These are phyloP conservation scores for Hemicordylus capensis DNA, from an alignment of 2,113 vertebrate species.

Conservation along the genomic window DNA sequence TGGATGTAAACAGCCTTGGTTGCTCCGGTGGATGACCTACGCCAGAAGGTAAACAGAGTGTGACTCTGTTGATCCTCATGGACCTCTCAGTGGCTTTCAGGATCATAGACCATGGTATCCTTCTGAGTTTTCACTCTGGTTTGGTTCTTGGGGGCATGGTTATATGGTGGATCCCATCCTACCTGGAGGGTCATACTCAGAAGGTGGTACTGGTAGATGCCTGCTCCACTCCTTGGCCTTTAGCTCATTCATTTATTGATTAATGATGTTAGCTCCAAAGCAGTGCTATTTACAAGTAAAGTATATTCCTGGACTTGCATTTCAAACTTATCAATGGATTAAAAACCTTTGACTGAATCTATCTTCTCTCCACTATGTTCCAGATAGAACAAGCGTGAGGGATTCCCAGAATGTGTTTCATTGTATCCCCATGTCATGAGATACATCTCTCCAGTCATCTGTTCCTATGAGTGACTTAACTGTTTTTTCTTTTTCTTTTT, in stretches of 20 bases:
- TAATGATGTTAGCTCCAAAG: background rate
- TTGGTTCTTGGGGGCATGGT: no score
- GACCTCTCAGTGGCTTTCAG: no score
- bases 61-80: no score
- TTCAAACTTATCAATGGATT: constrained; percentile 8
- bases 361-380: background rate
- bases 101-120: no score
- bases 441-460: constrained; percentile 47
- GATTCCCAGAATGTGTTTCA: constrained; percentile 58
- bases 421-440: constrained; percentile 39
- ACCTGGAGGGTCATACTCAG: no score
- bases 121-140: no score
- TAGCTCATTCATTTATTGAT: background rate
- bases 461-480: constrained; percentile 51
- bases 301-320: constrained; percentile 16
- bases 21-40: no score
- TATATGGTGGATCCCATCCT: no score
- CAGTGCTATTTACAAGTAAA: background rate
- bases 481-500: background rate
- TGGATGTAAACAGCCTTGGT: no score
- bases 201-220: no score
- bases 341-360: background rate
- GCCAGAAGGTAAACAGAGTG: no score
- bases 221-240: no score
- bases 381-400: constrained; percentile 22